phyloP scores from a whole-genome alignment of 1,140 invertebrate species.

The Aphidius gifuensis region DNA sequence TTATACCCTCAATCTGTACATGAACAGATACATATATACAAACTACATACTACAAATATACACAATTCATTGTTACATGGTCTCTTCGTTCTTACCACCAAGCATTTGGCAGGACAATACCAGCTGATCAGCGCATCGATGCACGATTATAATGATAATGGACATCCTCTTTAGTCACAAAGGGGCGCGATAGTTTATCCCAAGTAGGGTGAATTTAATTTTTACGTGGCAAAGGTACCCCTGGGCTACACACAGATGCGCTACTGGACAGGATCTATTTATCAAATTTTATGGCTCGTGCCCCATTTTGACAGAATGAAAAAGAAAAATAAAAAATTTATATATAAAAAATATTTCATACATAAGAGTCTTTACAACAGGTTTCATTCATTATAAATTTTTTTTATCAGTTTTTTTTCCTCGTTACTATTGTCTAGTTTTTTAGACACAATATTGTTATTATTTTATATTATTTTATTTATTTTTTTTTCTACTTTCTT shows the following conservation, averaged over 20 bases:
- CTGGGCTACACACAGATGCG: slow-evolving; percentile 43
- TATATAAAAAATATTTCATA: slow-evolving; percentile 24
- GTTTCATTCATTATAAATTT: slow-evolving; percentile 32
- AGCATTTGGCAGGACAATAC: slow-evolving; percentile 53
- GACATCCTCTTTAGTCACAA: slow-evolving; percentile 24
- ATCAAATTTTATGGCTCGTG: slow-evolving; percentile 36
- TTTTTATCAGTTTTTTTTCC: not conserved
- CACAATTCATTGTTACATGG: not conserved
- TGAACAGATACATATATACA: too few relatives aligned
- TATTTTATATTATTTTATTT: not conserved
- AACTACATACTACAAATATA: too few relatives aligned
- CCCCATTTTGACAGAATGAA: slow-evolving; percentile 16
- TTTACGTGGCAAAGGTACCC: slow-evolving; percentile 26
- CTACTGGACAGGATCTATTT: slow-evolving; percentile 41
- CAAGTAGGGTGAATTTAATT: slow-evolving; percentile 40
- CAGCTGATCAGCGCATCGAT: slow-evolving; percentile 49
- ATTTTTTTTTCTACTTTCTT: slow-evolving; percentile 13
- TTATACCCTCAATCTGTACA: too few relatives aligned
- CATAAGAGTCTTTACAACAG: slow-evolving; percentile 42
- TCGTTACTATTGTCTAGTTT: slow-evolving; percentile 13
- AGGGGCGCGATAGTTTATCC: slow-evolving; percentile 28
- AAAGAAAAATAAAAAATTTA: slow-evolving; percentile 17
- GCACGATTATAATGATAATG: slow-evolving; percentile 54
- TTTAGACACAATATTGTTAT: slow-evolving; percentile 11
- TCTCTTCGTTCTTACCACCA: slow-evolving; percentile 8